Percentiles rank a stretch among this genome's conserved stretches.
These are phyloP conservation scores for Acanthosepion esculentum DNA, from an alignment of 2,888 invertebrate species.

Conservation along the genomic window DNA sequence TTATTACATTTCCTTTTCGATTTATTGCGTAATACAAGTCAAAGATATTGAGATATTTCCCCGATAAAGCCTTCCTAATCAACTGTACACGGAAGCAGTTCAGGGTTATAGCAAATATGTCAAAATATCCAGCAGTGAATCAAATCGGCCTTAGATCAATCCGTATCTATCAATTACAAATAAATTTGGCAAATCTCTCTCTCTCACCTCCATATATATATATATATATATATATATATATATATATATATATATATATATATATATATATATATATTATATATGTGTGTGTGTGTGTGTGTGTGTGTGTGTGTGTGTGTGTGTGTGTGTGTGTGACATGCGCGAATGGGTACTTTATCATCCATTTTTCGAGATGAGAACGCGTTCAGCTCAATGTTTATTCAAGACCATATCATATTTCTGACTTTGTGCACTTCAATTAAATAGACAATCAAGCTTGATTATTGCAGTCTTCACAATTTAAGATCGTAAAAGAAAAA, in stretches of 20 bases:
- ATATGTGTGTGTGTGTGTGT: background rate
- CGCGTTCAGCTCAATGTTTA: background rate
- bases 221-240: conserved; percentile 12
- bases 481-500: background rate
- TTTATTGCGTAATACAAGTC: too few species aligned
- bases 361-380: background rate
- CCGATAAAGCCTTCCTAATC: too few species aligned
- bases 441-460: background rate
- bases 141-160: too few species aligned
- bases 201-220: background rate
- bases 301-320: background rate
- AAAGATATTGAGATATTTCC: too few species aligned
- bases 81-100: too few species aligned
- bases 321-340: background rate
- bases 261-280: conserved; percentile 12
- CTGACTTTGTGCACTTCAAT: background rate
- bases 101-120: too few species aligned
- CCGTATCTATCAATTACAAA: too few species aligned
- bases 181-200: too few species aligned
- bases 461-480: conserved; percentile 6
- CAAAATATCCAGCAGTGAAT: too few species aligned
- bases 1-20: background rate
- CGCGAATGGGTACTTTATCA: background rate
- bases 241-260: too few species aligned
- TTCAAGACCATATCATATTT: background rate